Percentiles rank a stretch among this genome's conserved stretches.
Conservation (phyloP, 2,113 vertebrate genomes). For the Sylvicapra grimmia region DNA sequence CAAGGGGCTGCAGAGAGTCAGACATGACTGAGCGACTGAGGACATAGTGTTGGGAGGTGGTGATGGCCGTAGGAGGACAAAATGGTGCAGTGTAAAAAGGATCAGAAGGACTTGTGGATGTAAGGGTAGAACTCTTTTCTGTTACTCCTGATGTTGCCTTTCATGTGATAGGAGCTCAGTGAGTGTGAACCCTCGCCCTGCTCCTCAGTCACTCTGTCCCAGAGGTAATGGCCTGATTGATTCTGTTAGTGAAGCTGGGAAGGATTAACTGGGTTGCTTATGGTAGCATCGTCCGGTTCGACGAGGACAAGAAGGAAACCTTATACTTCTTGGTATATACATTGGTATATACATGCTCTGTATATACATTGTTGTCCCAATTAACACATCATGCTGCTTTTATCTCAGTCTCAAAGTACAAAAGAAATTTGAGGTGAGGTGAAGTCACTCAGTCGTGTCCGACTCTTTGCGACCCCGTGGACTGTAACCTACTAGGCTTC, state of each 20-base stretch:
- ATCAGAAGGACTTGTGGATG: neutral
- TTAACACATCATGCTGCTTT: neutral
- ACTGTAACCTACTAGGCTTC: too few species aligned
- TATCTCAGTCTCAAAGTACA: neutral
- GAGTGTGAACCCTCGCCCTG: neutral
- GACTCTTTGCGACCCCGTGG: too few species aligned
- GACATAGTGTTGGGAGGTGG: neutral
- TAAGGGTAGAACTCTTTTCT: neutral
- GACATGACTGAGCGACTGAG: neutral
- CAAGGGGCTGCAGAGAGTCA: neutral
- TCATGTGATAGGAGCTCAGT: neutral
- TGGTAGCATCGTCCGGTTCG: neutral
- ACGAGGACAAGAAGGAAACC: neutral
- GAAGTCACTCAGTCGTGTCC: too few species aligned
- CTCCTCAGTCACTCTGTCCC: neutral
- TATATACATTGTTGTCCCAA: too few species aligned
- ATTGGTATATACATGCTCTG: neutral
- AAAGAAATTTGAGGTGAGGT: neutral
- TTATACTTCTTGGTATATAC: too few species aligned
- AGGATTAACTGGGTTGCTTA: neutral
- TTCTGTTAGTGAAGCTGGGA: neutral
- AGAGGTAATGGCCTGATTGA: neutral
- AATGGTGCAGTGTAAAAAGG: rapidly evolving
- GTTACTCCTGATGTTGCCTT: neutral
- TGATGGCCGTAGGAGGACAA: neutral